These are phyloP conservation scores for Ecliptopera silaceata DNA, from an alignment of 2,888 invertebrate species.

Conservation along the genomic window DNA sequence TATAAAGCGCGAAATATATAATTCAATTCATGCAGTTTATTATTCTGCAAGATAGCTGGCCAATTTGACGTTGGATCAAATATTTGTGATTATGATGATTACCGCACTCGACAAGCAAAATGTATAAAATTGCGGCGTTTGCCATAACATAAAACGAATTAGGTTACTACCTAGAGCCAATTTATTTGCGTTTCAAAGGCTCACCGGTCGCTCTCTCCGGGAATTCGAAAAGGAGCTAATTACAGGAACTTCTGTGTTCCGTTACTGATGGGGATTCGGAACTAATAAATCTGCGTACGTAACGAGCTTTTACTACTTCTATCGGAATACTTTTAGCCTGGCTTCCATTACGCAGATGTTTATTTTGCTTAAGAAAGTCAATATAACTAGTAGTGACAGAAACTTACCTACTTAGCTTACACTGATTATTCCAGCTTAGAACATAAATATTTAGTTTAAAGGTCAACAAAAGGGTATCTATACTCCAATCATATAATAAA, in stretches of 20 bases:
- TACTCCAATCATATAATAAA: neutral
- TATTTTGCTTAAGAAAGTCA: neutral
- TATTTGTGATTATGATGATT: slow-evolving; percentile 25
- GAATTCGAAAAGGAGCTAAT: slow-evolving; percentile 58
- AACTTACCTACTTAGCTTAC: too few species aligned
- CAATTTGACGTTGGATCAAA: slow-evolving; percentile 26
- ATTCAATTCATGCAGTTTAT: slow-evolving; percentile 24
- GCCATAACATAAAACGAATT: slow-evolving; percentile 39
- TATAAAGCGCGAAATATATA: slow-evolving; percentile 25
- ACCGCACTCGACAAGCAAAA: slow-evolving; percentile 20
- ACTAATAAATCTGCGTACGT: slow-evolving; percentile 32
- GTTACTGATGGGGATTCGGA: slow-evolving; percentile 15
- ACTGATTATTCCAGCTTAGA: too few species aligned
- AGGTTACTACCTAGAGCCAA: slow-evolving; percentile 31
- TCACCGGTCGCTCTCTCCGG: slow-evolving; percentile 32
- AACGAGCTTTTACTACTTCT: slow-evolving; percentile 12
- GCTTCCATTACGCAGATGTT: neutral
- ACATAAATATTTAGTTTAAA: too few species aligned
- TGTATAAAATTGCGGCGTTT: slow-evolving; percentile 31
- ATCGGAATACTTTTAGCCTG: slow-evolving; percentile 10
- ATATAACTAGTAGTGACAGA: neutral
- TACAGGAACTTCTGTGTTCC: slow-evolving; percentile 45
- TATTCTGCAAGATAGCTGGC: slow-evolving; percentile 20
- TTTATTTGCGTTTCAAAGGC: slow-evolving; percentile 60
- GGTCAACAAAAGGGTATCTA: too few species aligned